These are phyloP conservation scores for Diaperis boleti DNA, from an alignment of 2,888 invertebrate species.

Conservation along the genomic window DNA sequence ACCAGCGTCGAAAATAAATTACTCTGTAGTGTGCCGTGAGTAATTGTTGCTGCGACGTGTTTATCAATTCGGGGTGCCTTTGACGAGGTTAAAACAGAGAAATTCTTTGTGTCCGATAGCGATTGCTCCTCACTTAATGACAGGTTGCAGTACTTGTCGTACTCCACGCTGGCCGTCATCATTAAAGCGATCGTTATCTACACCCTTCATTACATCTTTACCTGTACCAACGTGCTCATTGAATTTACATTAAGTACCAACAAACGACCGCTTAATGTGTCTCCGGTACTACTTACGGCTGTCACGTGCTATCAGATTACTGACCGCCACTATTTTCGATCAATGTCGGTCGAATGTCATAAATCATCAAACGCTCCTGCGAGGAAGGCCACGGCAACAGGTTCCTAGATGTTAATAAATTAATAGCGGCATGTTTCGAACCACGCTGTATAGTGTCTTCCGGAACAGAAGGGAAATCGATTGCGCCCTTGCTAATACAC, in stretches of 20 bases:
- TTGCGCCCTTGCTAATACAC: conserved; percentile 7
- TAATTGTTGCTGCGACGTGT: conserved; percentile 10
- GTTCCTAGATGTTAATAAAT: not conserved
- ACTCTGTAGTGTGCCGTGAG: conserved; percentile 9
- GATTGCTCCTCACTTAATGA: too few species aligned
- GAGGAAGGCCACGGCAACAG: not conserved
- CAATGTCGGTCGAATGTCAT: not conserved
- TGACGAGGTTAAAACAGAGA: conserved; percentile 6
- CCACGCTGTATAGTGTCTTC: not conserved
- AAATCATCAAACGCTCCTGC: not conserved
- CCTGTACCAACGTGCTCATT: not conserved
- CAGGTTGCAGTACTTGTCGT: too few species aligned
- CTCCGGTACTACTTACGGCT: not conserved
- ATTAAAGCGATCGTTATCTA: not conserved
- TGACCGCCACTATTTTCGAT: not conserved
- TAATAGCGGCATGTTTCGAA: not conserved
- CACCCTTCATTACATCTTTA: not conserved
- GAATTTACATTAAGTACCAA: not conserved
- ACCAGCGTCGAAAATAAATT: conserved; percentile 10
- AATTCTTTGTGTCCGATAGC: too few species aligned
- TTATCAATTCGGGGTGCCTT: not conserved
- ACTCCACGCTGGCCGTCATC: too few species aligned
- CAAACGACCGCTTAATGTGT: not conserved
- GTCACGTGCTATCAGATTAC: too few species aligned
- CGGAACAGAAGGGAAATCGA: not conserved